phyloP scores from a whole-genome alignment of 1,140 invertebrate genomes.

The Meteorus sp. region DNA sequence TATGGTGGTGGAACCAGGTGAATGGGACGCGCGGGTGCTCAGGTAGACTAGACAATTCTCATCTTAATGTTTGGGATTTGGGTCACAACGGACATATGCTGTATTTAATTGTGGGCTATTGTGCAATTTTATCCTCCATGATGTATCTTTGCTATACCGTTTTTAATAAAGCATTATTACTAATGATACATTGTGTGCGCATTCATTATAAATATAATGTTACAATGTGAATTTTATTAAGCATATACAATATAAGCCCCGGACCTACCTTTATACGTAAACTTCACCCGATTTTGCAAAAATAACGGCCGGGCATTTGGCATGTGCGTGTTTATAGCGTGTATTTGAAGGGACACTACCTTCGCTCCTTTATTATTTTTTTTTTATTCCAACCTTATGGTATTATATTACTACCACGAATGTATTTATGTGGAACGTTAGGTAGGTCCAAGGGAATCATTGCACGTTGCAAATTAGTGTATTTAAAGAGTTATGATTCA shows the following conservation, averaged over 20 bases:
- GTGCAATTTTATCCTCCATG: no score
- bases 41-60: background rate
- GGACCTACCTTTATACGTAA: background rate
- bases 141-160: no score
- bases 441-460: background rate
- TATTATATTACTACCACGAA: background rate
- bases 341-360: background rate
- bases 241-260: no score
- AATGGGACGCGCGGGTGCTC: background rate
- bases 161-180: no score
- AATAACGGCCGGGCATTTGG: background rate
- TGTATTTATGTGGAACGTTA: no score
- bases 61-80: no score
- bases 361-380: background rate
- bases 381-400: background rate
- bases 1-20: background rate
- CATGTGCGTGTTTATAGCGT: slow-evolving; percentile 4
- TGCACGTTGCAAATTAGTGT: background rate
- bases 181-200: no score
- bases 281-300: background rate
- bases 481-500: no score
- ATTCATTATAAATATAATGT: no score
- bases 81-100: no score
- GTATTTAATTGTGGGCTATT: no score
- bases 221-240: no score